These are phyloP conservation scores for Anguilla anguilla DNA, from an alignment of 2,797 vertebrate species.

Conservation along the genomic window DNA sequence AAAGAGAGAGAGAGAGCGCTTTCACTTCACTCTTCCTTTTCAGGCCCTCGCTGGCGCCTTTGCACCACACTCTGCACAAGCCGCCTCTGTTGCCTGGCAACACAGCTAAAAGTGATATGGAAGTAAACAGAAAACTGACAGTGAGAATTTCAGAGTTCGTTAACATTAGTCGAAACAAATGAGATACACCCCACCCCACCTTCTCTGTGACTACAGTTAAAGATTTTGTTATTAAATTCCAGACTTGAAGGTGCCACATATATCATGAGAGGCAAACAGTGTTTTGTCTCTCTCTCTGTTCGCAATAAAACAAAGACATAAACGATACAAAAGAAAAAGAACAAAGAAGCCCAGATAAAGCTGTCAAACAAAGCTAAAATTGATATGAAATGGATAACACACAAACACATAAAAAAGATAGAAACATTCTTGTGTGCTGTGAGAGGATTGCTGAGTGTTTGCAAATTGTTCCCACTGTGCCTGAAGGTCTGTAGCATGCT, in stretches of 20 bases:
- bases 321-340: too few species aligned
- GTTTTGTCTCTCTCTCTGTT: not conserved
- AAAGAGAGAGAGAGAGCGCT: not conserved
- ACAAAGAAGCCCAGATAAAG: too few species aligned
- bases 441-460: not conserved
- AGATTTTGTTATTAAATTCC: not conserved
- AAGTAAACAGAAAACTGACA: not conserved
- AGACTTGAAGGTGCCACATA: not conserved
- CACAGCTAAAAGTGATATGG: not conserved
- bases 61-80: not conserved
- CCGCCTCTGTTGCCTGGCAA: constrained; percentile 18
- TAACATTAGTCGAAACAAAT: not conserved
- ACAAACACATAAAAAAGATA: not conserved
- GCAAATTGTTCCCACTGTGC: not conserved
- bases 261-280: not conserved
- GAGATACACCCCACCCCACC: not conserved
- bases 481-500: not conserved
- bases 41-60: not conserved
- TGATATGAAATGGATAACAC: not conserved
- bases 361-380: not conserved
- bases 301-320: not conserved
- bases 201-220: not conserved
- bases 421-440: not conserved
- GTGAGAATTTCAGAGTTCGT: not conserved
- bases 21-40: not conserved